These are phyloP conservation scores for Aythya baeri DNA, from an alignment of 2,113 vertebrate species.

Conservation along the genomic window DNA sequence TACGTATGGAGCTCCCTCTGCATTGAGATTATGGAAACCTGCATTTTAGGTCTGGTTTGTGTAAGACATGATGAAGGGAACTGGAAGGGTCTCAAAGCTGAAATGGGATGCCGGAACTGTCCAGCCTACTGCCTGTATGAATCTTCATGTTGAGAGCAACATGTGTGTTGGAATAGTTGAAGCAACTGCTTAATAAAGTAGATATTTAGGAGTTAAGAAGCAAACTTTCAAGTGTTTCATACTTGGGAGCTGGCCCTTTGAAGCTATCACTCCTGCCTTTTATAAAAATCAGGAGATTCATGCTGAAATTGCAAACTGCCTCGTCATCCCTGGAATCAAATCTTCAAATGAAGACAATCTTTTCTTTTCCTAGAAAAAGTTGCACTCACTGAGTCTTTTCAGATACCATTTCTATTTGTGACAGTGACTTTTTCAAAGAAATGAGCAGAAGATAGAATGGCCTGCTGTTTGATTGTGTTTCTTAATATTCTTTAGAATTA, in stretches of 20 bases:
- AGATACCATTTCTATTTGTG: constrained; percentile 47
- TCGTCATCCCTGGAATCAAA: constrained; percentile 43
- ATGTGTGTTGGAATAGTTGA: background rate
- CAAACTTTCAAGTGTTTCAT: background rate
- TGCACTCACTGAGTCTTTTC: background rate
- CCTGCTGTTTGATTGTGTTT: constrained; percentile 52
- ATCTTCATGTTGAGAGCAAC: background rate
- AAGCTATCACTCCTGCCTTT: background rate
- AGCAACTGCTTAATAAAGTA: background rate
- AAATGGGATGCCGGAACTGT: background rate
- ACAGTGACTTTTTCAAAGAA: constrained; percentile 42
- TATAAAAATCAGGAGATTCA: background rate
- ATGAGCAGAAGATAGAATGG: constrained; percentile 43
- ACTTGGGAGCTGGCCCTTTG: background rate
- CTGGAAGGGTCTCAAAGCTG: background rate
- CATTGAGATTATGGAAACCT: background rate
- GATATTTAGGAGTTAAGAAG: background rate
- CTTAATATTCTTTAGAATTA: constrained; percentile 53
- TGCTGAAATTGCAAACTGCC: constrained; percentile 40
- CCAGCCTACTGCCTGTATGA: background rate
- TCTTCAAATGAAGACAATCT: constrained; percentile 23
- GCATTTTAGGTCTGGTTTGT: background rate
- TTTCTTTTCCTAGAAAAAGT: constrained; percentile 34
- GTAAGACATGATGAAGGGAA: background rate
- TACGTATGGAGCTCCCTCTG: background rate